Evolutionary conservation across 1,140 invertebrate species (phyloP).

Genomic region (Trigoniulus corallinus): DNA sequence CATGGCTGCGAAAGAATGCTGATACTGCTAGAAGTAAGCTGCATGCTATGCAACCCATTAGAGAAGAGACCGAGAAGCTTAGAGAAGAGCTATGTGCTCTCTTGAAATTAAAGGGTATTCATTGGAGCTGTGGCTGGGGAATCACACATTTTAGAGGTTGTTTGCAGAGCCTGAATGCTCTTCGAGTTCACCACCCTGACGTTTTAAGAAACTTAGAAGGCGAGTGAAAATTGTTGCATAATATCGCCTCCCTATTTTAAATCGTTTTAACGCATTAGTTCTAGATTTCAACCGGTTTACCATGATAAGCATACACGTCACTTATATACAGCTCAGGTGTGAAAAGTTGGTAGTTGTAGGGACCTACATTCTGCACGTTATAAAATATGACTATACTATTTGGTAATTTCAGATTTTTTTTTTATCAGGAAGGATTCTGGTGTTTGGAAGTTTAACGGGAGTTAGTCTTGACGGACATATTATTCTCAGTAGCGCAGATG

Average conservation of each 20-base stretch:
- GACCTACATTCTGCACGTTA: too few species aligned
- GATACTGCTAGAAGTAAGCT: slow-evolving; percentile 39
- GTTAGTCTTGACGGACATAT: slow-evolving; percentile 73
- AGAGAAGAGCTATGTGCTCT: slow-evolving; percentile 33
- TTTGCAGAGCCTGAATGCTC: slow-evolving; percentile 42
- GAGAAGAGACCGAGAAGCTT: slow-evolving; percentile 45
- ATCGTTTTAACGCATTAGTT: too few species aligned
- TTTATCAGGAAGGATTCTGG: slow-evolving; percentile 44
- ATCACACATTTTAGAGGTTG: slow-evolving; percentile 68
- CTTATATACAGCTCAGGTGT: too few species aligned
- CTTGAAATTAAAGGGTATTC: slow-evolving; percentile 38
- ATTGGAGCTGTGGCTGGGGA: slow-evolving; percentile 75
- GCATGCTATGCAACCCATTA: slow-evolving; percentile 39
- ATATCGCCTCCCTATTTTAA: too few species aligned
- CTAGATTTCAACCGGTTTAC: too few species aligned
- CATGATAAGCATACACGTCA: too few species aligned
- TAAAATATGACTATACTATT: too few species aligned
- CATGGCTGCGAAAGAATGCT: slow-evolving; percentile 47
- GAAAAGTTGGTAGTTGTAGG: too few species aligned
- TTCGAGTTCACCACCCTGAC: slow-evolving; percentile 49
- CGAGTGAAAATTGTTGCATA: too few species aligned
- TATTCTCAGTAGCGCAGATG: slow-evolving; percentile 75
- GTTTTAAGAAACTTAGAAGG: slow-evolving; percentile 35
- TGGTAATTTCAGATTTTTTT: too few species aligned
- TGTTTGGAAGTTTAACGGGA: slow-evolving; percentile 73